Base-by-base conservation (phyloP, 2,113 vertebrate species). In the Sebastes fasciatus region DNA sequence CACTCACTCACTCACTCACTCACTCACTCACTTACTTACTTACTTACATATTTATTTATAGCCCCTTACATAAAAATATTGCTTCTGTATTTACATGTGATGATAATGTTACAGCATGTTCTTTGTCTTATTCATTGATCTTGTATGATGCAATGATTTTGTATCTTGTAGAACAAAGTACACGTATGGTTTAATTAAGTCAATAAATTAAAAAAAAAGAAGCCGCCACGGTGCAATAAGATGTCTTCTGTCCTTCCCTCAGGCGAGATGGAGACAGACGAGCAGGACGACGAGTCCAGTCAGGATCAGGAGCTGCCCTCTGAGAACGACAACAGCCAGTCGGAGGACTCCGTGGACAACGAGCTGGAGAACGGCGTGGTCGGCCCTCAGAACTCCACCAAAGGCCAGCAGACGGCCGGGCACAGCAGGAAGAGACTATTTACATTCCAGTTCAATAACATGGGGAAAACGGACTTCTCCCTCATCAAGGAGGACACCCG, bases 191-290 rank as follows among this genome's bases (percentile, higher is more conserved):
- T 34, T 34, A 34, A 34, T 34, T 34, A 34, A 34, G 34, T 34
- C 34, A 34, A 34, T 34, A 34, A 34, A 34, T 34, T 4, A 34
- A 34, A 34, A 34, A 34, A 34, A 34, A 34, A 34, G 34, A 45
- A 21, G 14, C 45, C 43, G 17, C 23, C 23, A n/a, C 19, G 0
- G 2, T 26, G 51, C 21, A 46, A 52, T 10, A 67, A 26, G 71
- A 17, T 8, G 16, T 21, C 2, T 3, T 58, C 9, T 34, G 12
- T 62, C 21, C 17, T 66, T 34, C 45, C 55, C 58, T 8, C 75
- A 99, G 98, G 97, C 93, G 98, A 99, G 95, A 99, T 99, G 98
- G 98, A 99, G 93, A 99, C 98, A 0, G 98, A 99, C 70, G 98
- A 99, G 79, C 98, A 97, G 92, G 98, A 99, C 76, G 98, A 99